Evolutionary conservation across 2,113 vertebrate genomes (phyloP), one percentile per base, ranked within the genome.

Genomic region (Xenopus tropicalis): DNA sequence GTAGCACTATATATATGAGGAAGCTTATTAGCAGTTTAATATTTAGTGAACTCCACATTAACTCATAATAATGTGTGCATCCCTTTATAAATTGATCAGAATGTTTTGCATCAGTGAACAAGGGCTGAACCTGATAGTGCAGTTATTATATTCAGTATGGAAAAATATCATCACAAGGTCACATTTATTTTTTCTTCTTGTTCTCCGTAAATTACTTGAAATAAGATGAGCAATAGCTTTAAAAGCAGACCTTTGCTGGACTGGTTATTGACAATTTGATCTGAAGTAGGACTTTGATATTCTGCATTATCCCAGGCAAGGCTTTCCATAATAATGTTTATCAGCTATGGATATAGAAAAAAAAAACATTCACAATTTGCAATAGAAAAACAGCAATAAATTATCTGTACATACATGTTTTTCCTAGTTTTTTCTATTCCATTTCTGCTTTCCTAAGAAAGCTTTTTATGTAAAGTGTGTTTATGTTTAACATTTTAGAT

Each of bases 221-320:
- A 65, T 65, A 44, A 65, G 20, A 21, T 37, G 12, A 44, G 20
- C 12, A 25, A 11, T 44, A 19, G 44, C 37, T 65, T 44, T 22
- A 19, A 9, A 21, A 42, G 14, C n/a, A 65, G 37, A 21, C 63
- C 20, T 42, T 46, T 46, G 63, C 42, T 65, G 37, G 63, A 37
- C 20, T 65, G 46, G 63, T 43, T 65, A 65, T 46, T 44, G 63
- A 44, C 42, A 65, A 65, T 42, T 65, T 10, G 25, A 65, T 21
- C 20, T 65, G 21, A 65, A 65, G 63, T 65, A n/a, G 42, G 63
- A 65, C 43, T 65, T 65, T 65, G 63, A 65, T 65, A 65, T 65
- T 65, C 63, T 65, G 37, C 20, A 20, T 65, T 65, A 46, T 65
- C 37, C 37, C 14, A 37, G 5, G n/a, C 63, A 65, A 11, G 10